phyloP scores from a whole-genome alignment of 2,888 invertebrate species.

The Ormyrus thymus region DNA sequence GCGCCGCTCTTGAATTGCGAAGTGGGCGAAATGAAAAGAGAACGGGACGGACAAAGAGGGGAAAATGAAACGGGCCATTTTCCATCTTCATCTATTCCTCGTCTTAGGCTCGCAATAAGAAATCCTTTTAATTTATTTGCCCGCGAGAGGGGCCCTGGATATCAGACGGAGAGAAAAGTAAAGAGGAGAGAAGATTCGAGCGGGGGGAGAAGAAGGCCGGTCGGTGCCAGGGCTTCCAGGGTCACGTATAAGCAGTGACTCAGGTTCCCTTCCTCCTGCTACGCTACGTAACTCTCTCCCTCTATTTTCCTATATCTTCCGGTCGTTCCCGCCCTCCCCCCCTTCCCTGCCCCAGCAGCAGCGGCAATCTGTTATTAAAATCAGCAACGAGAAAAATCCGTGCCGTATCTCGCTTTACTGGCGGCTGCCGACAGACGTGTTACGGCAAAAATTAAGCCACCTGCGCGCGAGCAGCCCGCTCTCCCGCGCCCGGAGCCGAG shows the following conservation, averaged over 20 bases:
- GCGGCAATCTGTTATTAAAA: conserved; percentile 73
- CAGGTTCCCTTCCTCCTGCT: conserved; percentile 58
- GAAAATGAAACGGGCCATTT: conserved; percentile 40
- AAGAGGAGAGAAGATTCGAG: conserved; percentile 42
- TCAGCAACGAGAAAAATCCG: conserved; percentile 75
- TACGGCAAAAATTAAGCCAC: conserved; percentile 74
- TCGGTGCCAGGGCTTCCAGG: conserved; percentile 56
- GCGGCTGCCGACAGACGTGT: conserved; percentile 69
- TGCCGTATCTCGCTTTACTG: conserved; percentile 71
- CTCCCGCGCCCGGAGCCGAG: conserved; percentile 24
- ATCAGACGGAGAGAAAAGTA: conserved; percentile 32
- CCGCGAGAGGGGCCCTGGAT: not conserved
- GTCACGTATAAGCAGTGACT: conserved; percentile 74
- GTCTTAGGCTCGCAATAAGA: conserved; percentile 48
- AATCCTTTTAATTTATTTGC: conserved; percentile 62
- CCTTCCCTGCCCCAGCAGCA: conserved; percentile 53
- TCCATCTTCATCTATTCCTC: conserved; percentile 52
- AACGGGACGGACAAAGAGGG: conserved; percentile 14
- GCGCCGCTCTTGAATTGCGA: not conserved
- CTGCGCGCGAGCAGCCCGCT: conserved; percentile 61
- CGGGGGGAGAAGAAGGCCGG: conserved; percentile 52
- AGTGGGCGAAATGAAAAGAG: conserved; percentile 33
- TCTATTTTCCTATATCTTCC: conserved; percentile 33
- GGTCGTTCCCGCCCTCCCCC: not conserved
- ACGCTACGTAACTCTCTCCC: conserved; percentile 30